These are phyloP conservation scores for Enteromius radiatus DNA, from an alignment of 2,797 vertebrate species.

Conservation along the genomic window DNA sequence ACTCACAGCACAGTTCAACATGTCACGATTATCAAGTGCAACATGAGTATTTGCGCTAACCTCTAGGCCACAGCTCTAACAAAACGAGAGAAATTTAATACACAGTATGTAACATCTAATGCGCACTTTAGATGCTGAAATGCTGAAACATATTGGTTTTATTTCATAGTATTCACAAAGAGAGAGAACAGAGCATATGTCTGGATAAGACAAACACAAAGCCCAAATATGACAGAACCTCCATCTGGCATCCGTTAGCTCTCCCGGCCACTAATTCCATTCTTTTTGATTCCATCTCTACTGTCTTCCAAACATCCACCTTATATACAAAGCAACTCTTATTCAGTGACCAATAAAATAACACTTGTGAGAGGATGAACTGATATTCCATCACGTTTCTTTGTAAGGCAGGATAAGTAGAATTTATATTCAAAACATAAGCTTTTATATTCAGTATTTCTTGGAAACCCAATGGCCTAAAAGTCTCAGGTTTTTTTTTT, in stretches of 20 bases:
- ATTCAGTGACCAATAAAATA: neutral
- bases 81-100: neutral
- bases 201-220: constrained; percentile 49
- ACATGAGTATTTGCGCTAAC: neutral
- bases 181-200: constrained; percentile 36
- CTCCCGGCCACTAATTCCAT: constrained; percentile 47
- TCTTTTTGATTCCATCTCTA: constrained; percentile 50
- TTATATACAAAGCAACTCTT: constrained; percentile 26
- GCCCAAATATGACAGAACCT: constrained; percentile 36
- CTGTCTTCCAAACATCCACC: constrained; percentile 35
- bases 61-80: neutral
- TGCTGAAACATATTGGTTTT: constrained; percentile 15
- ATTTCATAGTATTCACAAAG: neutral
- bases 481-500: constrained; percentile 10
- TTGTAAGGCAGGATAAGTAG: constrained; percentile 12
- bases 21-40: neutral
- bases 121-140: constrained; percentile 6
- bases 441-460: constrained; percentile 36
- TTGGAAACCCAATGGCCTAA: constrained; percentile 47
- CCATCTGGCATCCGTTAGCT: constrained; percentile 57
- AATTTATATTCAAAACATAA: constrained; percentile 10
- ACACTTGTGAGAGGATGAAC: neutral
- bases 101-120: neutral
- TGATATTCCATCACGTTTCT: neutral
- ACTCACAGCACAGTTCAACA: neutral